Evolutionary conservation across 92 coral and sea anemone genomes (phyloP), one percentile per base, ranked within the genome.

Genomic region (Parazoanthus atlanticus): DNA sequence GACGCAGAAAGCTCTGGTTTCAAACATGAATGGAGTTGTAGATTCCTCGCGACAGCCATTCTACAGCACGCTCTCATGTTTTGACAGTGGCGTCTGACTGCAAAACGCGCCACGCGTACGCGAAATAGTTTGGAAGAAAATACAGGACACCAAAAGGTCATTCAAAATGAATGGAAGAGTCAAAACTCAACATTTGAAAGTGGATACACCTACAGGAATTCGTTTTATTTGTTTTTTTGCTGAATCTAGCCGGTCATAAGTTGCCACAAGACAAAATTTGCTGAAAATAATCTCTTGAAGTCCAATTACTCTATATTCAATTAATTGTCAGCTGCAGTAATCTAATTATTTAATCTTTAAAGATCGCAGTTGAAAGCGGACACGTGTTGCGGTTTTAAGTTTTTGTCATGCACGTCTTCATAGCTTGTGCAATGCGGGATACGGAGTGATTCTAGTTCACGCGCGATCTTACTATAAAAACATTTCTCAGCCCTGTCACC

Each of bases 351-450:
- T 69, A 46, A 30, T 70, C 41, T 71, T 30, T 69, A 70, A 71
- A 41, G 67, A 28, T 84, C 12, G 70, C 65, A 84, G 78, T 30
- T 84, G 77, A 84, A 70, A 70, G 87, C 74, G 78, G 58, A 71
- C 87, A 84, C 87, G 87, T 84, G 87, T 84, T 52, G 87, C 28
- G 87, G 87, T 84, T 84, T 84, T 84, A 61, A 74, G 61, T 69
- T 43, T 71, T 84, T 74, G 41, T 69, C 78, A 43, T 40, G 47
- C 77, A 84, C 76, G 23, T 17, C 2, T 66, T 69, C 49, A 13
- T 47, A 28, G 16, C 26, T 70, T 46, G 25, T 34, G 3, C 74
- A 46, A 10, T 19, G 33, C 49, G 61, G 61, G 82, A 15, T 12
- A 80, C 28, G 28, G 28, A 54, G 19, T 46, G 21, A 34, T 34